Evolutionary conservation across 2,113 vertebrate genomes (phyloP), one percentile per base, ranked within the genome.

Genomic region (Coregonus clupeaformis): DNA sequence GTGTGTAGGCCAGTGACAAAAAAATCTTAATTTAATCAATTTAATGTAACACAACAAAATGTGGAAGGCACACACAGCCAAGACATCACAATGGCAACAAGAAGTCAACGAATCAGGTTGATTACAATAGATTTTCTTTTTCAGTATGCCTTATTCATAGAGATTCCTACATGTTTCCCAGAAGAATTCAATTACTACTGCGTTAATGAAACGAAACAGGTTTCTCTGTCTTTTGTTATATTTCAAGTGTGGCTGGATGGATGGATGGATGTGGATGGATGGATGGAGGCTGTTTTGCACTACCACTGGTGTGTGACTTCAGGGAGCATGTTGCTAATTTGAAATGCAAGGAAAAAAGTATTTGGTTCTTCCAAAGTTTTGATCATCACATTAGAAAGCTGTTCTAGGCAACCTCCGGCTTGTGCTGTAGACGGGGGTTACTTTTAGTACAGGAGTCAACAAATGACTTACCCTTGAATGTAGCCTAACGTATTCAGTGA

Each of bases 51-150:
- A 27, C 27, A 1, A 11, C 36, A 42, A 11, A 42, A 42, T 42
- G 36, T 42, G 36, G 2, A 42, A 42, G 32, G 32, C 32, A 49
- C 32, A 36, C 9, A 72, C 14, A 6, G 12, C n/a, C 4, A 62
- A 72, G 60, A 72, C 59, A 25, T 71, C 45, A 69, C 68, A 60
- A 42, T 13, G 25, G 49, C 60, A 47, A 36, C 32, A 64, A 24
- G 3, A 6, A 14, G 36, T 52, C 49, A 52, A 65, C 24, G 2
- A 45, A 5, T 25, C 71, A 63, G 32, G 71, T 64, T 73, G 24
- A 73, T 65, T 64, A 22, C 13, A 47, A 73, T 64, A n/a, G 59
- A 73, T 73, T 47, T 73, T 27, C 24, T 63, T 14, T 14, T 45
- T 25, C 63, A 27, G 20, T 27, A 62, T 6, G 36, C 12, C 22